Base-by-base conservation (phyloP, 2,797 vertebrate species). In the Synanceia verrucosa region DNA sequence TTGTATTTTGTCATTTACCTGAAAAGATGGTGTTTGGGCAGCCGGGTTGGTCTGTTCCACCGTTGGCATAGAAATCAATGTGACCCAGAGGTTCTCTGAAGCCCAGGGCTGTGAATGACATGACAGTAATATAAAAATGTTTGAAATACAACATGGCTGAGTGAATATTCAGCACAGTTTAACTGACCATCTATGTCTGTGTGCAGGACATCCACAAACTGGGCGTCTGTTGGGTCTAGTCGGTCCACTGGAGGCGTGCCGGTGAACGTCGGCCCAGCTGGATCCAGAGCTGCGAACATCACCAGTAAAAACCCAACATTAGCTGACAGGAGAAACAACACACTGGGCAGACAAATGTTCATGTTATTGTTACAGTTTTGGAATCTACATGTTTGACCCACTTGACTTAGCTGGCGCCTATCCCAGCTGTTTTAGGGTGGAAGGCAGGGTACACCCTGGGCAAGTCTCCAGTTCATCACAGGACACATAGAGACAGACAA, bases 11-110 rank as follows among this genome's bases (percentile, higher is more conserved):
- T n/a, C 43, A 28, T 28, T 11, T 92, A 99, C 97, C 96, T 70
- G 94, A 80, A 2, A 99, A 88, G 57, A 97, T 50, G 48, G 93
- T 95, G 74, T 34, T 93, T 12, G 97, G 97, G 83, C 98, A 99
- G 65, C 96, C 96, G 9, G 96, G 97, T 72, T 99, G 98, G 77
- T 96, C 94, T 39, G 78, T 90, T 89, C 98, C 98, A 73, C 96
- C 97, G 65, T 99, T 98, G 53, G 97, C 92, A 60, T 98, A 99
- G 89, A 96, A 98, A 87, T 99, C 98, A 60, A 99, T 95, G 83
- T 97, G 96, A 85, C 98, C 98, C 31, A 98, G 78, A 43, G 94
- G 86, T 14, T 95, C 87, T 73, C 91, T 94, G 88, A 93, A 96
- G 46, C 97, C 98, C 80, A 99, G 87, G 4, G 46, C 97, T 99